Evolutionary conservation across 2,888 invertebrate species (phyloP).

Genomic region (Hybos culiciformis): DNA sequence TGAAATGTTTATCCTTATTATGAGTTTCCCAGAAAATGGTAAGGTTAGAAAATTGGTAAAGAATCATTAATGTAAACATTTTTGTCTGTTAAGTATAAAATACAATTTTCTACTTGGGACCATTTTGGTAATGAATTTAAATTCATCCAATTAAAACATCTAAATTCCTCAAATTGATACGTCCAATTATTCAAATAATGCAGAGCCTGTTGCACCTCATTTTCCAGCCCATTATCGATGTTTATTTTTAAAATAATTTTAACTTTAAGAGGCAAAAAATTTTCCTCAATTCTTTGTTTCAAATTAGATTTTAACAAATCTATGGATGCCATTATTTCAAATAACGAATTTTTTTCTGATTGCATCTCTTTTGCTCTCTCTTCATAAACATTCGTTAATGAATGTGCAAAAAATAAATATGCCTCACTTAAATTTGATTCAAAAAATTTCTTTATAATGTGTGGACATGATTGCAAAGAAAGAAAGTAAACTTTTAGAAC

Average conservation of each 20-base stretch:
- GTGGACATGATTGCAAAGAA: neutral
- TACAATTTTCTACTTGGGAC: neutral
- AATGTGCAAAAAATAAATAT: constrained; percentile 7
- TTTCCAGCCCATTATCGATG: neutral
- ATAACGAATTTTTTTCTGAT: constrained; percentile 8
- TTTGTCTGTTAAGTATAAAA: neutral
- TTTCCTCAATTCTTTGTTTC: neutral
- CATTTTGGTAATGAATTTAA: neutral
- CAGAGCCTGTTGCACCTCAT: neutral
- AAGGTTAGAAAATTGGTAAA: too few relatives aligned
- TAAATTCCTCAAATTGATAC: too few relatives aligned
- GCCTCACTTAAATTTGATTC: constrained; percentile 8
- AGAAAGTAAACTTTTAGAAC: constrained; percentile 6
- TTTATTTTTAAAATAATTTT: neutral
- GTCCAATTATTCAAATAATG: too few relatives aligned
- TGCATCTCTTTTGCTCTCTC: constrained; percentile 5
- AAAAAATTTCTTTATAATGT: constrained; percentile 5
- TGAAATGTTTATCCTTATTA: too few relatives aligned
- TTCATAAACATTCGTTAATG: constrained; percentile 5
- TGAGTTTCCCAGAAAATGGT: too few relatives aligned
- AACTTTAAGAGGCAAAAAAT: neutral
- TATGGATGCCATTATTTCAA: constrained; percentile 3
- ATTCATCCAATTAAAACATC: neutral
- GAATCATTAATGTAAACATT: neutral
- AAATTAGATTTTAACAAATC: neutral